Evolutionary conservation across 1,140 invertebrate genomes (phyloP), one percentile per base, ranked within the genome.

Genomic region (Laupala kohalensis): DNA sequence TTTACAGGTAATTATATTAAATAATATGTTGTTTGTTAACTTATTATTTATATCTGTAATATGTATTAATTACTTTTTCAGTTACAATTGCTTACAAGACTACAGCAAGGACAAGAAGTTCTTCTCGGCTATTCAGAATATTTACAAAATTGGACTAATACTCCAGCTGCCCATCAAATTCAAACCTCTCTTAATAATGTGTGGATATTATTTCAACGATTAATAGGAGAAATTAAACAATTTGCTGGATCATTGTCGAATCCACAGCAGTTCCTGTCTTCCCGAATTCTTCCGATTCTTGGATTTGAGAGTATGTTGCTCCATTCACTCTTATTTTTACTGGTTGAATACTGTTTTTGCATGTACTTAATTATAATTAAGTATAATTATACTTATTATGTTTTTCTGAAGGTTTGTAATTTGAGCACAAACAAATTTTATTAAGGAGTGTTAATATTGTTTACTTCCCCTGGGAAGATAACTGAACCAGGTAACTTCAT

Each of bases 41-140:
- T 4, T 19, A 53, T 53, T 53, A 4, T 53, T 2, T 53, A 53
- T 53, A 13, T 2, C 37, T 53, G 9, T 53, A 19, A 53, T 19
- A 53, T 13, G 1, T 53, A 53, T 53, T 53, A 13, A 53, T 13
- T 53, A 19, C 37, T 53, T 53, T 53, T 53, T 9, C 4, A 53
- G 37, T 9, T 53, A 2, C 37, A 53, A 53, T 53, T 53, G 4
- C 37, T 53, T 53, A 13, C 37, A 53, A 53, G 37, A 53, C 19
- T 53, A 13, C 37, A 81, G 71, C 77, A 70, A 69, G 71, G 72
- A 62, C 75, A 79, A 74, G 75, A 80, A 71, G 78, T 77, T 64
- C n/a, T 80, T 5, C 72, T 63, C 77, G 80, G 74, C 25, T 81
- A 6, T 73, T 65, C 73, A 74, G 72, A 69, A 71, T 79, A 5